Conservation (phyloP, 2,113 vertebrate genomes). For the Andinoacara biseriatus region DNA sequence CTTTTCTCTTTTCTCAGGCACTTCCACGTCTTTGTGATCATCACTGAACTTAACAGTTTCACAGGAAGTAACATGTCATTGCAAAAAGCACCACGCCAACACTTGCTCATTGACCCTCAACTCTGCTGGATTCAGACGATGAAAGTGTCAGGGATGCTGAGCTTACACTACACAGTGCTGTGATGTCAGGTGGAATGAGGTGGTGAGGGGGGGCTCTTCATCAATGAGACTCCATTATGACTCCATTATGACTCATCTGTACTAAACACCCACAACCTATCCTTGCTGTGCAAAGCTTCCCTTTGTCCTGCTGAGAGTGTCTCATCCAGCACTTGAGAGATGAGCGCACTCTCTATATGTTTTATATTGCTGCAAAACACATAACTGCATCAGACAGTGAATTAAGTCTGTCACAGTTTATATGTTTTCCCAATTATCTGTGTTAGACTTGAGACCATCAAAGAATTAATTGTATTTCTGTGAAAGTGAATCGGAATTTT, state of each 20-base stretch:
- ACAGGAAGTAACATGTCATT: constrained; percentile 41
- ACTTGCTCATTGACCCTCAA: constrained; percentile 48
- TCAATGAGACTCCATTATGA: constrained; percentile 52
- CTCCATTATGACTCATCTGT: constrained; percentile 67
- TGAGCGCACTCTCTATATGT: constrained; percentile 2
- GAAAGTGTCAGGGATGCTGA: constrained; percentile 46
- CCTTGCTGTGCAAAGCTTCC: constrained; percentile 32
- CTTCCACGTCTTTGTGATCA: constrained; percentile 9
- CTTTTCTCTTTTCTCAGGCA: constrained; percentile 7
- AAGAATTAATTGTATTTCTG: background rate
- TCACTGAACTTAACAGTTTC: background rate
- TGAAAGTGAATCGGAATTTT: background rate
- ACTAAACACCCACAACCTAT: constrained; percentile 52
- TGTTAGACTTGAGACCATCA: background rate
- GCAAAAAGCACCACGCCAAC: constrained; percentile 10
- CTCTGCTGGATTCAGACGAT: constrained; percentile 38
- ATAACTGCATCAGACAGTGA: background rate
- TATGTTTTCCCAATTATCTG: constrained; percentile 2
- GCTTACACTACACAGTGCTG: constrained; percentile 29
- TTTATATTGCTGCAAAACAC: constrained; percentile 20
- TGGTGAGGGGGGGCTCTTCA: constrained; percentile 38
- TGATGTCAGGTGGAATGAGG: constrained; percentile 12
- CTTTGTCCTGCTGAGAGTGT: constrained; percentile 49
- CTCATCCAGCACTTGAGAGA: constrained; percentile 48
- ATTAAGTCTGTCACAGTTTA: background rate